Evolutionary conservation across 2,888 invertebrate species (phyloP), one percentile per base, ranked within the genome.

Genomic region (Yponomeuta evonymella): DNA sequence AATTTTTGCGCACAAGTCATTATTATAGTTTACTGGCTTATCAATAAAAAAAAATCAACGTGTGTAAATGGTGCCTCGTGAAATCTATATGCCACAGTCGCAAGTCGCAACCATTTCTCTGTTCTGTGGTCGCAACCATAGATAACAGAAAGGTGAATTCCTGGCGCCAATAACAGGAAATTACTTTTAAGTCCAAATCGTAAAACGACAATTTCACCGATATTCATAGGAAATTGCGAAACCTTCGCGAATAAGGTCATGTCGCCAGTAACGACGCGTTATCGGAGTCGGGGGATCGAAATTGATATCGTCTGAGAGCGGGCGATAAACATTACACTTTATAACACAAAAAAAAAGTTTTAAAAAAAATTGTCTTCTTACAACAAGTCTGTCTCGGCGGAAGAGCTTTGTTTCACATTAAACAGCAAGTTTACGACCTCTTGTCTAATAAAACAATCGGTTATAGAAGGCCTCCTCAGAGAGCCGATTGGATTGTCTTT

Each of bases 401-500:
- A 73, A 73, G 73, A 73, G 73, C 74, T 75, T 74, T 75, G 75
- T 73, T 72, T 75, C 76, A 79, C 79, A 81, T 77, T 83, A 85
- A 88, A 87, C 81, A 76, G 73, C 74, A 74, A 79, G 73, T 90
- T 90, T 89, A 90, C 79, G 83, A 79, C 73, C 74, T 73, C 82
- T 82, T 87, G 86, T 83, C 83, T 85, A 88, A 87, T 89, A 89
- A 88, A 89, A 89, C 82, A 85, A 88, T 85, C 81, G 78, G 83
- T 82, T 84, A 82, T 9, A 63, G 70, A n/a, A 11, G 62, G 48
- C 62, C 30, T 69, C 29, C n/a, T 83, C 83, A 36, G 36, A 36
- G 36, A 4, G 29, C 84, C 76, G 77, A 75, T 78, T 80, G 51
- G 51, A 78, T 79, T 76, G 75, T 72, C 74, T 72, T 76, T 75